Base-by-base conservation (phyloP, 2,113 vertebrate genomes). In the Climacteris rufus region DNA sequence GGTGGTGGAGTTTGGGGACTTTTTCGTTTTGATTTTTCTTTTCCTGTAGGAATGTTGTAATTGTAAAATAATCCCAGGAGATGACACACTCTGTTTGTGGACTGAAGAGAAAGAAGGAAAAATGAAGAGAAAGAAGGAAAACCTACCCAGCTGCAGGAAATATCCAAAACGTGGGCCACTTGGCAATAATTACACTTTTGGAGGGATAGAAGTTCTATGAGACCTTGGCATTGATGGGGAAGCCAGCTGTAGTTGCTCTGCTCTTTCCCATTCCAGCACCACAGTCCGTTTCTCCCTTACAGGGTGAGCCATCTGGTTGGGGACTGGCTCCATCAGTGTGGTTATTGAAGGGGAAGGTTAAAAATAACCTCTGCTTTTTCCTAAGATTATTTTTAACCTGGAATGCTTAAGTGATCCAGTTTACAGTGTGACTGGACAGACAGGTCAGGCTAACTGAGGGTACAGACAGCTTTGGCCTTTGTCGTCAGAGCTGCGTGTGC, bases 321-420 rank as follows among this genome's bases (percentile, higher is more conserved):
- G 40, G 25, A 61, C 75, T 63, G 28, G 4, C 64, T 80, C 50
- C 23, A 5, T 14, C 25, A 17, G 20, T 42, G 45, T 76, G 39
- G 8, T 83, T 90, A 39, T 76, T 63, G 63, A 63, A n/a, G 21
- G 44, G 30, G 14, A 39, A 63, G 42, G 83, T 77, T 91, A 96
- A 95, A 92, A 96, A 94, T 90, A 96, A 57, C 45, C 25, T 68
- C 84, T 85, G 65, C 21, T 47, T 95, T 71, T 90, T 53, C 52
- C 59, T 50, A 7, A 31, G 59, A 8, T 80, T 96, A 92, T 95
- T 96, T 97, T 97, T 93, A 95, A 71, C 85, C 16, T 63, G 75
- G 63, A 93, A 86, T 70, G 57, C 52, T 80, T 23, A 77, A 77
- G 54, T 28, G 86, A 39, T 88, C 54, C 83, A 45, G 45, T 81